These are phyloP conservation scores for Mercenaria mercenaria DNA, from an alignment of 1,140 invertebrate species.

Conservation along the genomic window DNA sequence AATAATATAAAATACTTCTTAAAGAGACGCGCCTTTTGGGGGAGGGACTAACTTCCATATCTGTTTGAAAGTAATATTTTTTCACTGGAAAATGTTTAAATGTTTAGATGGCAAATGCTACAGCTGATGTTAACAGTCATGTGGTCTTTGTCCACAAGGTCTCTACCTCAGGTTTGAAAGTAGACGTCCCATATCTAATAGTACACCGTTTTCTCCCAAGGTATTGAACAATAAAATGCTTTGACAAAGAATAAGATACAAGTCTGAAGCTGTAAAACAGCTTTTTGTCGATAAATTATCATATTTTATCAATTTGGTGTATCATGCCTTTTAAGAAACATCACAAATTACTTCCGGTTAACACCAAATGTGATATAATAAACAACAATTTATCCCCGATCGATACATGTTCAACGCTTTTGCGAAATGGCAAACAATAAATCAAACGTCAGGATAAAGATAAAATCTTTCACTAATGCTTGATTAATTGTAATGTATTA, in stretches of 20 bases:
- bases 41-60: too few relatives aligned
- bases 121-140: too few relatives aligned
- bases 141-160: too few relatives aligned
- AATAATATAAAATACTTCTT: too few relatives aligned
- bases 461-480: constrained; percentile 11
- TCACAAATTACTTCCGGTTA: constrained; percentile 9
- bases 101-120: too few relatives aligned
- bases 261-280: not conserved
- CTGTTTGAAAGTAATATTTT: too few relatives aligned
- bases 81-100: too few relatives aligned
- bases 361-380: constrained; percentile 5
- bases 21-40: too few relatives aligned
- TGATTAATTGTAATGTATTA: constrained; percentile 6
- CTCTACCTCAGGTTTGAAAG: too few relatives aligned
- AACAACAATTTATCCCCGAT: not conserved
- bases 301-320: constrained; percentile 6
- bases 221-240: not conserved
- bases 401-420: not conserved
- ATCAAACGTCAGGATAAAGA: not conserved
- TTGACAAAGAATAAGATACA: not conserved
- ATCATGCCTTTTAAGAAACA: not conserved
- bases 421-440: not conserved
- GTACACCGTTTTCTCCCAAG: too few relatives aligned
- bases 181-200: too few relatives aligned
- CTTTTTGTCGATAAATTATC: constrained; percentile 13